Evolutionary conservation across 2,888 invertebrate species (phyloP).

Genomic region (Netelia virgata): DNA sequence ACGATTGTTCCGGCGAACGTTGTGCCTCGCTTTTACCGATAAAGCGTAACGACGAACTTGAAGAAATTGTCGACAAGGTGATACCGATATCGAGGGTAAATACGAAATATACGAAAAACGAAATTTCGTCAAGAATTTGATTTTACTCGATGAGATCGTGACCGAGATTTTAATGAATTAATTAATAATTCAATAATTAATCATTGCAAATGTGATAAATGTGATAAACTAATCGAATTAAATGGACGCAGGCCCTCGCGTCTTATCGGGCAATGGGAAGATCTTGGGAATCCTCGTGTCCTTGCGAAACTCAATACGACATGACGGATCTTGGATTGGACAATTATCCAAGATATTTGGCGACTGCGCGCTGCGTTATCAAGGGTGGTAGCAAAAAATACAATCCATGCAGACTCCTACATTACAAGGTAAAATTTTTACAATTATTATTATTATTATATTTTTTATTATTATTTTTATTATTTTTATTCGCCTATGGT

Average conservation of each 20-base stretch:
- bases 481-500: not conserved
- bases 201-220: too few species aligned
- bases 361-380: conserved; percentile 72
- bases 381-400: conserved; percentile 73
- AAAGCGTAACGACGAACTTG: conserved; percentile 63
- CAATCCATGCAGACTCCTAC: conserved; percentile 73
- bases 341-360: conserved; percentile 77
- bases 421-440: conserved; percentile 73
- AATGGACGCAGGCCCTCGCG: conserved; percentile 40
- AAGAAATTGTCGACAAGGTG: conserved; percentile 49
- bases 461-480: not conserved
- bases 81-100: conserved; percentile 49
- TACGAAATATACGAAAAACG: not conserved
- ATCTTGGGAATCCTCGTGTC: conserved; percentile 71
- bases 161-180: too few species aligned
- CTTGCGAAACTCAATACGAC: conserved; percentile 74
- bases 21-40: conserved; percentile 51
- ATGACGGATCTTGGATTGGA: conserved; percentile 75
- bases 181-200: too few species aligned
- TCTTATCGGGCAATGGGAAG: conserved; percentile 56
- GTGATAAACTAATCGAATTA: not conserved
- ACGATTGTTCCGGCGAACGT: conserved; percentile 55
- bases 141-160: not conserved
- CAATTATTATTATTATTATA: not conserved
- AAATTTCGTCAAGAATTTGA: not conserved